Evolutionary conservation across 1,140 invertebrate genomes (phyloP).

Genomic region (Brachionus koreanus): DNA sequence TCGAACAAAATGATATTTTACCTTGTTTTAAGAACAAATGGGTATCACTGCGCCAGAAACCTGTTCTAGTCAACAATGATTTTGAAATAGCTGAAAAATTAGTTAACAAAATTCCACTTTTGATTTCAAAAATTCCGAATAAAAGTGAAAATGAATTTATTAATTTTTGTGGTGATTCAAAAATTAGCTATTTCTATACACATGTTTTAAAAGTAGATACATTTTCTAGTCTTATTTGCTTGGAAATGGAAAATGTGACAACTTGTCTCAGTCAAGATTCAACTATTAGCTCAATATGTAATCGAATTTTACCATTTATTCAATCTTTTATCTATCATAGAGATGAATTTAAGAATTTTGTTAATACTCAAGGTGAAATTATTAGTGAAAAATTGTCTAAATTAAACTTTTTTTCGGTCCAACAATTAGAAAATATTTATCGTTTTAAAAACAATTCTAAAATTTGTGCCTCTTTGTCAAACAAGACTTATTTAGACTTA

Average conservation of each 20-base stretch:
- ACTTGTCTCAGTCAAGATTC: background rate
- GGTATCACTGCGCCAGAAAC: background rate
- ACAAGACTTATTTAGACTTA: background rate
- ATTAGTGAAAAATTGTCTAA: background rate
- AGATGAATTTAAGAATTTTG: background rate
- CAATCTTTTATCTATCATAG: background rate
- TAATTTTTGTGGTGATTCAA: background rate
- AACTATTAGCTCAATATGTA: background rate
- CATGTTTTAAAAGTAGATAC: background rate
- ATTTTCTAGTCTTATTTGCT: background rate
- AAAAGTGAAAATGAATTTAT: background rate
- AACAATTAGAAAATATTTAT: background rate
- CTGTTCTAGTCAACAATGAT: background rate
- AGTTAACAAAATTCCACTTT: background rate
- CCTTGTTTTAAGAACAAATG: conserved; percentile 27
- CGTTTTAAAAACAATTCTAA: background rate
- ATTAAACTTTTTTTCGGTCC: background rate
- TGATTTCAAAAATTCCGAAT: background rate
- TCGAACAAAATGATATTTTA: background rate
- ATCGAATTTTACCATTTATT: background rate
- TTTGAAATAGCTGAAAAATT: conserved; percentile 14
- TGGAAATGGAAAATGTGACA: background rate
- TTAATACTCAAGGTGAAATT: background rate
- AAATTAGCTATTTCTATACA: background rate
- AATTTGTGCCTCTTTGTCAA: background rate